phyloP scores from a whole-genome alignment of 2,797 vertebrate genomes.

The Pelodytes ibericus region DNA sequence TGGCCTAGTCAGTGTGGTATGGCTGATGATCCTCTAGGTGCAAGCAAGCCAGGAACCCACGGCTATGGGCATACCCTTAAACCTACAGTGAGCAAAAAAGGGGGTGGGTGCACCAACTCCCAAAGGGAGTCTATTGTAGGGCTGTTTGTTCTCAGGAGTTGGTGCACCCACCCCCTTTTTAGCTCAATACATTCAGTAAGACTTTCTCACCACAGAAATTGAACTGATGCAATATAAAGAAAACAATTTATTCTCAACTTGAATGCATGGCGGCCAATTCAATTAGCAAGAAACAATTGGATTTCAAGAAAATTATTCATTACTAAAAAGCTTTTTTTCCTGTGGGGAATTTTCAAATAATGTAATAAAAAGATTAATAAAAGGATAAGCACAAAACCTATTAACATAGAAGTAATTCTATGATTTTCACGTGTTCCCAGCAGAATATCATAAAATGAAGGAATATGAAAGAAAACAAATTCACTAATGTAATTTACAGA shows the following conservation, averaged over 20 bases:
- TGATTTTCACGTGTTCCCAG: conserved; percentile 15
- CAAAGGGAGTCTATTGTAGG: too few species aligned
- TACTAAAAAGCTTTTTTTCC: conserved; percentile 17
- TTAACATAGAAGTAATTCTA: conserved; percentile 24
- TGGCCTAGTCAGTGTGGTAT: too few species aligned
- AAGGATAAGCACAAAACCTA: conserved; percentile 30
- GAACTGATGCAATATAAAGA: conserved; percentile 25
- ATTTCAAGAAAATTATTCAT: conserved; percentile 36
- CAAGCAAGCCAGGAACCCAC: too few species aligned
- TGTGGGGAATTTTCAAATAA: conserved; percentile 24
- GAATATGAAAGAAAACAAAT: not conserved
- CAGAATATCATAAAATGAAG: not conserved
- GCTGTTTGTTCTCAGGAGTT: too few species aligned
- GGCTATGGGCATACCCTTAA: too few species aligned
- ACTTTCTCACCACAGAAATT: conserved; percentile 18
- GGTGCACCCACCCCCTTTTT: too few species aligned
- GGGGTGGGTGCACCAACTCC: too few species aligned
- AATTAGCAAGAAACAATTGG: conserved; percentile 44
- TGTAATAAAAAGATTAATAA: conserved; percentile 36
- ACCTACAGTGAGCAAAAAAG: too few species aligned
- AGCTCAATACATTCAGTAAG: not conserved
- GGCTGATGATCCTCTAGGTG: too few species aligned
- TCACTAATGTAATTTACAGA: not conserved
- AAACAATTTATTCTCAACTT: conserved; percentile 19
- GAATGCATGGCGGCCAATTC: conserved; percentile 24